These are phyloP conservation scores for Amblyopsis hoosieri DNA, from an alignment of 2,797 vertebrate species.

Conservation along the genomic window DNA sequence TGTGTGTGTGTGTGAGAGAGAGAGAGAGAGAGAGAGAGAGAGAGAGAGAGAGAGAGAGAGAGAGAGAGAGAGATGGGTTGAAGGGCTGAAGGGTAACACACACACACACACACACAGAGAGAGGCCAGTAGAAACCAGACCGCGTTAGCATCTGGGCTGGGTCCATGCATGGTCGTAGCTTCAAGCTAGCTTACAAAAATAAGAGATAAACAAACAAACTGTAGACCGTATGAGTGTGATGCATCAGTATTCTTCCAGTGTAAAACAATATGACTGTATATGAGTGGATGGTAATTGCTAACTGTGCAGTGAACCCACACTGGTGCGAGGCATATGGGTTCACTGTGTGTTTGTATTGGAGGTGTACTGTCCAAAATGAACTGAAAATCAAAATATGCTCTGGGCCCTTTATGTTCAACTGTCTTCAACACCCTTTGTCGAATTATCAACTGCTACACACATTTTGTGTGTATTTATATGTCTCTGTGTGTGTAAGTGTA, in stretches of 20 bases:
- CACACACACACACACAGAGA: conserved; percentile 2
- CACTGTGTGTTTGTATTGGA: background rate
- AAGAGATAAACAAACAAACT: background rate
- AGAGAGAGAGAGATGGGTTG: background rate
- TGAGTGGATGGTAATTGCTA: no score
- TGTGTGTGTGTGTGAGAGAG: background rate
- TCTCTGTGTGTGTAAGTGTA: conserved; percentile 27
- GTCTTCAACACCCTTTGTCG: conserved; percentile 31
- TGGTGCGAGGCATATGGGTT: conserved; percentile 1
- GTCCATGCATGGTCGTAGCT: background rate
- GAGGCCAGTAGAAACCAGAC: background rate
- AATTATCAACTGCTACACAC: background rate
- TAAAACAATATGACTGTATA: no score
- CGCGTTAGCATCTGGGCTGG: background rate
- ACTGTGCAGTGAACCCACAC: conserved; percentile 6
- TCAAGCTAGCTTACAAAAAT: no score
- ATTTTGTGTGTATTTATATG: conserved; percentile 8
- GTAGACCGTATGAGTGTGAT: background rate
- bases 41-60: conserved; percentile 1
- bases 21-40: background rate
- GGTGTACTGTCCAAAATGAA: conserved; percentile 19
- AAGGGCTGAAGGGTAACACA: conserved; percentile 28
- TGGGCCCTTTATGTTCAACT: conserved; percentile 34
- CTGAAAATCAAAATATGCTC: conserved; percentile 25
- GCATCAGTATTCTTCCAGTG: no score